phyloP scores from a whole-genome alignment of 2,888 invertebrate genomes.

The Argyra leucocephala region DNA sequence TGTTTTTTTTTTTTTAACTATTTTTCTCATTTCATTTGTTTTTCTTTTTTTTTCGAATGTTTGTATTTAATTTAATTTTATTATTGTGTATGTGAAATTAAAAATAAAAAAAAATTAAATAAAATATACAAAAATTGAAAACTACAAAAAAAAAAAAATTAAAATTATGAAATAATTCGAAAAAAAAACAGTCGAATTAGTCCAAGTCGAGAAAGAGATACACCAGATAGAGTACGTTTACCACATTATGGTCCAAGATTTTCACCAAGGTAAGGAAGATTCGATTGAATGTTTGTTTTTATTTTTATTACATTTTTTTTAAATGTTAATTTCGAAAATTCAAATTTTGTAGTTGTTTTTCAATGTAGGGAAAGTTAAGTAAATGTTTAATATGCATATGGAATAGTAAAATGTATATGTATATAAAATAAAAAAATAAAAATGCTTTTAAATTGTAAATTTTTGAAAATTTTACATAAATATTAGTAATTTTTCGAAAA shows the following conservation, averaged over 20 bases:
- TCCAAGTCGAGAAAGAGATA: conserved; percentile 72
- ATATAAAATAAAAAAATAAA: too few relatives aligned
- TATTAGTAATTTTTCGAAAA: too few relatives aligned
- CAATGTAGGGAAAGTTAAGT: too few relatives aligned
- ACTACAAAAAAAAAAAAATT: not conserved
- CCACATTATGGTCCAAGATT: conserved; percentile 86
- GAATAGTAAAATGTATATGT: too few relatives aligned
- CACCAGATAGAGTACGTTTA: conserved; percentile 67
- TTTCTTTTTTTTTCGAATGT: conserved; percentile 23
- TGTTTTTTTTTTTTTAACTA: not conserved
- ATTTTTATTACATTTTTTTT: too few relatives aligned
- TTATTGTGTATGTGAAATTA: conserved; percentile 13
- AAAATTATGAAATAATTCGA: conserved; percentile 18
- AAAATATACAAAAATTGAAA: not conserved
- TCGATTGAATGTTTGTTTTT: not conserved
- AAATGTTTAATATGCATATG: too few relatives aligned
- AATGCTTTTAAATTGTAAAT: too few relatives aligned
- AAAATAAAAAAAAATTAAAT: conserved; percentile 10
- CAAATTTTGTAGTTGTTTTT: too few relatives aligned
- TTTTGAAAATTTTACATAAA: too few relatives aligned
- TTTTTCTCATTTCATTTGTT: not conserved
- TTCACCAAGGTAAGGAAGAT: conserved; percentile 52
- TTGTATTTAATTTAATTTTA: conserved; percentile 15
- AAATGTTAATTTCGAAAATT: too few relatives aligned
- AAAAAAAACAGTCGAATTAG: conserved; percentile 64